Evolutionary conservation across 2,113 vertebrate genomes (phyloP).

Genomic region (Pica pica): DNA sequence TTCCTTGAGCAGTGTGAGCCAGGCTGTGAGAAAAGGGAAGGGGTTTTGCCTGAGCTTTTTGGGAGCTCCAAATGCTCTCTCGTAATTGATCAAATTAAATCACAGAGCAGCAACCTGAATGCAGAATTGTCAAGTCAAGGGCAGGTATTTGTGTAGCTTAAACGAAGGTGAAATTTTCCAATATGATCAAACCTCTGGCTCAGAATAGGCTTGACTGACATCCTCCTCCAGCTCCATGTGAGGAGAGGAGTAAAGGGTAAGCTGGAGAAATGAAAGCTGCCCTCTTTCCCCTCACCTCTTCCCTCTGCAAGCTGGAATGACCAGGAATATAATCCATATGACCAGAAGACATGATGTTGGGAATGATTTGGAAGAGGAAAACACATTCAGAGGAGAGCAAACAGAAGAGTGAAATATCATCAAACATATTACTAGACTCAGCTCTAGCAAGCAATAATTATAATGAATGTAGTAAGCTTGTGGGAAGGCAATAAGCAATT

Average conservation of each 20-base stretch:
- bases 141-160: background rate
- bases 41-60: background rate
- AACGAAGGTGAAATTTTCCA: background rate
- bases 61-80: background rate
- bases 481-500: slow-evolving; percentile 64
- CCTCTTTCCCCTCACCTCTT: background rate
- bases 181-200: background rate
- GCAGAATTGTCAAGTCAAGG: background rate
- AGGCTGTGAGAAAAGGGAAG: background rate
- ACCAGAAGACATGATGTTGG: background rate
- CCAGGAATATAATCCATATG: background rate
- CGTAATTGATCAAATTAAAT: background rate
- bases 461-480: slow-evolving; percentile 52
- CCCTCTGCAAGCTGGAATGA: background rate
- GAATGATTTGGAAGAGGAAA: background rate
- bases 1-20: background rate
- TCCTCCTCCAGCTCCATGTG: background rate
- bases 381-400: background rate
- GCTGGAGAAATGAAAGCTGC: background rate
- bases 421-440: background rate
- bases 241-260: background rate
- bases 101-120: fast-evolving
- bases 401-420: background rate
- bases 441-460: background rate
- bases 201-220: background rate